Evolutionary conservation across 2,113 vertebrate species (phyloP).

Genomic region (Prunella fulvescens): DNA sequence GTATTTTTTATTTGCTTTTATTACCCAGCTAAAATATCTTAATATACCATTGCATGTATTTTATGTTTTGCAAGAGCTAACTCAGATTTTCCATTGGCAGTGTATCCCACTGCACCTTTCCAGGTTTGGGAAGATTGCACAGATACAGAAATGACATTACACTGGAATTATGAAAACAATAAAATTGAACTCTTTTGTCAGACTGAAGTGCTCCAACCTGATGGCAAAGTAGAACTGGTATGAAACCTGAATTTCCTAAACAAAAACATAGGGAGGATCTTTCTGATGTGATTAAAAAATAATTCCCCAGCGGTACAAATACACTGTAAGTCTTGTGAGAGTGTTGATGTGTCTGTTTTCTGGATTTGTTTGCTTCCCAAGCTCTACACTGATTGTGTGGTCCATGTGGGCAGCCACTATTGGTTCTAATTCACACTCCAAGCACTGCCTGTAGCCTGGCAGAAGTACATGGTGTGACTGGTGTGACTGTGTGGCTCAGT

Average conservation of each 20-base stretch:
- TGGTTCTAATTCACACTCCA: neutral
- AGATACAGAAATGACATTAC: slow-evolving; percentile 21
- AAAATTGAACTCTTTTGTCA: slow-evolving; percentile 58
- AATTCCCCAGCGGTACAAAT: neutral
- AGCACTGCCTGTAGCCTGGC: neutral
- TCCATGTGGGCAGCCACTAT: neutral
- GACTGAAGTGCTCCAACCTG: neutral
- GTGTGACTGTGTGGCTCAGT: neutral
- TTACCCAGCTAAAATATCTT: neutral
- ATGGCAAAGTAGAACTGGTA: slow-evolving; percentile 54
- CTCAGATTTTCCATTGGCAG: slow-evolving; percentile 47
- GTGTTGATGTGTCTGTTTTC: neutral
- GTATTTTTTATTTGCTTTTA: neutral
- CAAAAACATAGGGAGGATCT: neutral
- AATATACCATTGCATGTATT: neutral
- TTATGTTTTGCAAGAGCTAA: slow-evolving; percentile 1
- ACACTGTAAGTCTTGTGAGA: neutral
- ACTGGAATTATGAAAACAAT: slow-evolving; percentile 37
- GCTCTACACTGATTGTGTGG: neutral
- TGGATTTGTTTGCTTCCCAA: neutral
- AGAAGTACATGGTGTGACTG: neutral
- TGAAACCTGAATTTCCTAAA: neutral
- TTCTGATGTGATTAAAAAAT: neutral
- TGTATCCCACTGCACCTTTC: slow-evolving; percentile 54
- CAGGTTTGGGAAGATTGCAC: neutral